phyloP scores from a whole-genome alignment of 2,113 vertebrate species.

The Syrrhaptes paradoxus region DNA sequence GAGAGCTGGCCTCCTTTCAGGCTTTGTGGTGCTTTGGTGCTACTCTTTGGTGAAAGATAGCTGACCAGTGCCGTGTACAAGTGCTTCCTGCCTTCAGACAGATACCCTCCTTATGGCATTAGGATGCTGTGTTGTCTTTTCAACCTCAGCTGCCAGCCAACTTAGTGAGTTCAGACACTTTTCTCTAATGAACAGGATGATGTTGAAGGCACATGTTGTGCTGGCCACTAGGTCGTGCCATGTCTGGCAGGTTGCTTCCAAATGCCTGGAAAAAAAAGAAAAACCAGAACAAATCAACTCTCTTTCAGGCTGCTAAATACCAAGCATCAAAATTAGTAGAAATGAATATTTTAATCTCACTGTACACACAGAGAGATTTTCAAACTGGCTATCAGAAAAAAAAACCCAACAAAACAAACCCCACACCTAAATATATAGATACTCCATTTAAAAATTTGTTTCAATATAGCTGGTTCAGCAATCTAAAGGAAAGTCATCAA shows the following conservation, averaged over 20 bases:
- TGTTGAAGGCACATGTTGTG: background rate
- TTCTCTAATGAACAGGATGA: background rate
- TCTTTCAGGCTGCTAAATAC: background rate
- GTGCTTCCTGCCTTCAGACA: background rate
- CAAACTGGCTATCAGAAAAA: background rate
- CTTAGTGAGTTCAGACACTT: background rate
- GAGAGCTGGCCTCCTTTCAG: background rate
- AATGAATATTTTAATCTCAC: background rate
- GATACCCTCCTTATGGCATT: accelerated
- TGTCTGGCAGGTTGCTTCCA: background rate
- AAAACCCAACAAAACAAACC: accelerated
- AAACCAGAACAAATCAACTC: background rate
- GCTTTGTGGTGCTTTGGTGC: background rate
- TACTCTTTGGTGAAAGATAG: background rate
- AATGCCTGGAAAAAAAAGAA: background rate
- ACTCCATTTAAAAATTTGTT: background rate
- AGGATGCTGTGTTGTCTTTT: background rate
- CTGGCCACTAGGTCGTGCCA: background rate
- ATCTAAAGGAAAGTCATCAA: background rate
- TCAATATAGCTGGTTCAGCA: background rate
- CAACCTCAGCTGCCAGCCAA: background rate
- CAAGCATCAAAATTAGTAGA: background rate
- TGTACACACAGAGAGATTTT: background rate
- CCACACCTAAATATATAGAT: background rate
- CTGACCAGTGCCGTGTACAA: background rate